These are phyloP conservation scores for Brachyalestes nurse DNA, from an alignment of 2,797 vertebrate genomes.

Conservation along the genomic window DNA sequence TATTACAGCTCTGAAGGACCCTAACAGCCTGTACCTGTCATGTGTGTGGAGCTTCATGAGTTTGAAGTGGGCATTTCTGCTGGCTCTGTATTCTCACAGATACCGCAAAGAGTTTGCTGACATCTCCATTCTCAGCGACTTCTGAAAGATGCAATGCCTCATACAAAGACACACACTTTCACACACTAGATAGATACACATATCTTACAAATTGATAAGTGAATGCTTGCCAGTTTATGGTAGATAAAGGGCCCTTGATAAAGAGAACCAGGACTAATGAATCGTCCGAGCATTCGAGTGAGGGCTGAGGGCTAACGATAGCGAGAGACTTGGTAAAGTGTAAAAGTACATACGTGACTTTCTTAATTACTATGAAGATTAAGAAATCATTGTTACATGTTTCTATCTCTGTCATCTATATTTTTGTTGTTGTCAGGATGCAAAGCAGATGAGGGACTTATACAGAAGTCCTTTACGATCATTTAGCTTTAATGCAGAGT, in stretches of 20 bases:
- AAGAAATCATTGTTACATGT: background rate
- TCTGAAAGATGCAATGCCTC: conserved; percentile 71
- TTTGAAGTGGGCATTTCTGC: conserved; percentile 91
- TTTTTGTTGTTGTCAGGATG: no score
- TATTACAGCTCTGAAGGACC: conserved; percentile 82
- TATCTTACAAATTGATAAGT: background rate
- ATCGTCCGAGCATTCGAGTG: background rate
- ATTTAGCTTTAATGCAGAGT: background rate
- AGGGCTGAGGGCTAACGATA: background rate
- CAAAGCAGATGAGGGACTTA: background rate
- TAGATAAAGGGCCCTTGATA: background rate
- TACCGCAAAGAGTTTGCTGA: conserved; percentile 93
- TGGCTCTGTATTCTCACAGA: conserved; percentile 82
- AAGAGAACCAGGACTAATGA: background rate
- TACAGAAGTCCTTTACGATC: background rate
- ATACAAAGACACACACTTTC: background rate
- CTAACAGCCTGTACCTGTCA: conserved; percentile 88
- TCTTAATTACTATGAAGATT: no score
- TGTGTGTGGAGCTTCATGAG: conserved; percentile 92
- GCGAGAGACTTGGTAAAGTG: background rate
- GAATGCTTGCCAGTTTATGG: conserved; percentile 15
- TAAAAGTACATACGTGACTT: background rate
- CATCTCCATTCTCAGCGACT: conserved; percentile 96
- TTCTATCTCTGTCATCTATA: background rate
- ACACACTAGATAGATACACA: conserved; percentile 20